phyloP scores from a whole-genome alignment of 2,888 invertebrate species.

The Patella caerulea region DNA sequence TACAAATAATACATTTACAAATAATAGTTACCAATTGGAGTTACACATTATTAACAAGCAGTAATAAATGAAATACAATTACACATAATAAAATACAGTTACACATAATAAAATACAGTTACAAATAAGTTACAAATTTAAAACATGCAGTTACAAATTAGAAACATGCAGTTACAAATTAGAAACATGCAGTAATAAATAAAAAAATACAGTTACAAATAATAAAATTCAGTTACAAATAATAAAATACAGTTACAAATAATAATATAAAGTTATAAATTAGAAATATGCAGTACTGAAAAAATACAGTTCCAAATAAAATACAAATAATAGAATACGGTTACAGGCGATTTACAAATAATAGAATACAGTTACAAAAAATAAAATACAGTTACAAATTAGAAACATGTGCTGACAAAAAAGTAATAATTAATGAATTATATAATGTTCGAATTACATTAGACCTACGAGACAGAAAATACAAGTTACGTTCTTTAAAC shows the following conservation, averaged over 20 bases:
- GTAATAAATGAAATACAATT: not conserved
- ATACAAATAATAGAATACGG: not conserved
- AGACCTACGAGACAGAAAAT: too few relatives aligned
- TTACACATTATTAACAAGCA: too few relatives aligned
- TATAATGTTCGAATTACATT: too few relatives aligned
- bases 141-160: not conserved
- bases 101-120: not conserved
- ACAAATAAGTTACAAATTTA: not conserved
- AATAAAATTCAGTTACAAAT: not conserved
- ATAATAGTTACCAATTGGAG: too few relatives aligned
- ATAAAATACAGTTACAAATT: not conserved
- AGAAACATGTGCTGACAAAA: not conserved
- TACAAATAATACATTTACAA: too few relatives aligned
- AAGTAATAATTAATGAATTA: not conserved
- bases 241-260: not conserved
- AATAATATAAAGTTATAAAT: not conserved
- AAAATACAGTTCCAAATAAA: not conserved
- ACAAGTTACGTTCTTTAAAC: too few relatives aligned
- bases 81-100: not conserved
- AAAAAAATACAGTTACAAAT: not conserved
- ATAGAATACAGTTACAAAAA: too few relatives aligned
- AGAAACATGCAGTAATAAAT: not conserved
- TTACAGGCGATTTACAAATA: not conserved
- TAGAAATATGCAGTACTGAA: not conserved
- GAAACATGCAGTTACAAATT: too few relatives aligned